Conservation (phyloP, 1,140 invertebrate species). For the Heliconius hewitsoni region DNA sequence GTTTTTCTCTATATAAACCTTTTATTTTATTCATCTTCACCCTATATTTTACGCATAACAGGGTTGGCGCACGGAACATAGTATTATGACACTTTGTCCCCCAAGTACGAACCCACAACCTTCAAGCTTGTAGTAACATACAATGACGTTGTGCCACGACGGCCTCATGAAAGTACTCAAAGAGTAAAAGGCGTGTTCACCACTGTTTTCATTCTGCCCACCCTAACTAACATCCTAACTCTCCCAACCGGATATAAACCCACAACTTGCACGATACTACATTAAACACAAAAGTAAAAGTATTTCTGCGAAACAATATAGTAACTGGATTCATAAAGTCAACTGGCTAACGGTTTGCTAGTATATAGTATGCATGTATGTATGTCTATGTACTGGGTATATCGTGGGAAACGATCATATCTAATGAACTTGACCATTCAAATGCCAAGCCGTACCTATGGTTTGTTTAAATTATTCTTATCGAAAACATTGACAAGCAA, state of each 20-base stretch:
- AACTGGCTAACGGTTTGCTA: neutral
- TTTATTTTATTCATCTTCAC: too few species aligned
- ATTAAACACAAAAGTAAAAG: slow-evolving; percentile 5
- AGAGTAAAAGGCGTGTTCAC: too few species aligned
- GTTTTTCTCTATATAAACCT: neutral
- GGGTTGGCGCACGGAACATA: too few species aligned
- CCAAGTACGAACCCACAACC: too few species aligned
- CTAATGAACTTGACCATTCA: slow-evolving; percentile 27
- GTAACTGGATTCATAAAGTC: neutral
- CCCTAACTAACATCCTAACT: neutral
- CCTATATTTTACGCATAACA: too few species aligned
- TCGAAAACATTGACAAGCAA: slow-evolving; percentile 18
- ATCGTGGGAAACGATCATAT: slow-evolving; percentile 24
- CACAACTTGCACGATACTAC: neutral
- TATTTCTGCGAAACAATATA: slow-evolving; percentile 13
- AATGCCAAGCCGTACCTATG: slow-evolving; percentile 9
- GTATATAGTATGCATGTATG: neutral
- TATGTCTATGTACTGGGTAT: neutral
- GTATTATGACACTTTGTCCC: too few species aligned
- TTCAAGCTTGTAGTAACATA: too few species aligned
- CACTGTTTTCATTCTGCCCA: too few species aligned
- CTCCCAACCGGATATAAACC: neutral
- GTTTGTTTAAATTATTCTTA: slow-evolving; percentile 20
- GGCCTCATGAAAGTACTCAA: too few species aligned
- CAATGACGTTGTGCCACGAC: too few species aligned